phyloP scores from a whole-genome alignment of 2,888 invertebrate genomes.

The Drosophila mercatorum region DNA sequence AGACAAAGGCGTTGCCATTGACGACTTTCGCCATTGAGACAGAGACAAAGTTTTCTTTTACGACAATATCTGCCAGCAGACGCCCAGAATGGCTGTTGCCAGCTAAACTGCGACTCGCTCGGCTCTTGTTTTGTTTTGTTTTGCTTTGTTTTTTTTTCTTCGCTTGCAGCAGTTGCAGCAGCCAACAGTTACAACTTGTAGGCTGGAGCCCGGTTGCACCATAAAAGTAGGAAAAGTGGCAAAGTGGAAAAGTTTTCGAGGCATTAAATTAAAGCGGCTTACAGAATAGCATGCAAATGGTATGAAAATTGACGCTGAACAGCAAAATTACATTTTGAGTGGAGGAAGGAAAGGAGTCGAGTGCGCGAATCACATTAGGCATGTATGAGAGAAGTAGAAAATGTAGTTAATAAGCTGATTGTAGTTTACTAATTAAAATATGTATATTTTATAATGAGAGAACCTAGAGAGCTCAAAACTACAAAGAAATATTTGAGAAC shows the following conservation, averaged over 20 bases:
- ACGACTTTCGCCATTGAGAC: conserved; percentile 74
- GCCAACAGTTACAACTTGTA: conserved; percentile 43
- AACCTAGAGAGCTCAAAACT: too few species aligned
- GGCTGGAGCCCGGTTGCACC: conserved; percentile 32
- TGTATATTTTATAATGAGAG: too few species aligned
- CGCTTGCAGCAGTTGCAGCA: conserved; percentile 19
- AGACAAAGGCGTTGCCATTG: conserved; percentile 47
- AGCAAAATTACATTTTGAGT: conserved; percentile 6
- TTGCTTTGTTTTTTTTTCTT: neutral
- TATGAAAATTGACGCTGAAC: conserved; percentile 18
- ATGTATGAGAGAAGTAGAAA: neutral
- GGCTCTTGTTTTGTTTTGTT: neutral
- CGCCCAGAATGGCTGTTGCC: conserved; percentile 6
- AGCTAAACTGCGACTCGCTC: conserved; percentile 6
- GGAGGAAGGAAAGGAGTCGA: neutral
- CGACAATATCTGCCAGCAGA: conserved; percentile 19
- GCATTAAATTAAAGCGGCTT: conserved; percentile 49
- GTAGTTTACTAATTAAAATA: neutral
- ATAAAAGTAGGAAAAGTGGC: conserved; percentile 45
- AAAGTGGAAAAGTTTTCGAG: conserved; percentile 62
- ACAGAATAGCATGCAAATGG: conserved; percentile 30
- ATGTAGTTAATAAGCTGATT: neutral
- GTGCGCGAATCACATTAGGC: neutral
- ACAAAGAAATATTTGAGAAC: neutral
- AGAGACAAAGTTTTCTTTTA: conserved; percentile 67